These are phyloP conservation scores for Mellivora capensis DNA, from an alignment of 2,113 vertebrate species.

Conservation along the genomic window DNA sequence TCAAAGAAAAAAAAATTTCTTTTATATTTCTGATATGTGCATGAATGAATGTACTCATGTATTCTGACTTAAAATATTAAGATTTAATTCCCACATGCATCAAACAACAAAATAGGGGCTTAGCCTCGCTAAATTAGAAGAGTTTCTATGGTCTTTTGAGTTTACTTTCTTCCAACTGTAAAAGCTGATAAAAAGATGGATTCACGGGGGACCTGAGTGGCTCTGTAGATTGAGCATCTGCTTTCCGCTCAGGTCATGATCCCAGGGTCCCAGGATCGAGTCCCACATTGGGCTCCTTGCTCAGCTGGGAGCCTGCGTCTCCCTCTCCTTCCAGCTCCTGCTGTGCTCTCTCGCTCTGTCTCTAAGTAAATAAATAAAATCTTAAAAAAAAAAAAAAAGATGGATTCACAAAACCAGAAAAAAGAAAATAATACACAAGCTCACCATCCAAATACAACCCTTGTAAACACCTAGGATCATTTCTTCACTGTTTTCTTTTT, in stretches of 20 bases:
- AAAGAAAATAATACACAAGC: background rate
- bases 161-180: background rate
- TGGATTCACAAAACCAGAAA: background rate
- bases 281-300: too few species aligned
- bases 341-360: too few species aligned
- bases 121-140: background rate
- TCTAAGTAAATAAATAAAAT: too few species aligned
- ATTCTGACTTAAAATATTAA: constrained; percentile 7
- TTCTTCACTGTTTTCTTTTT: background rate
- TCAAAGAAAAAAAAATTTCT: background rate
- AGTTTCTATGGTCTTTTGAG: background rate
- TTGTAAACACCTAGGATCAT: background rate
- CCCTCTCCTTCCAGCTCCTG: too few species aligned
- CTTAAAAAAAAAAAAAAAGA: too few species aligned
- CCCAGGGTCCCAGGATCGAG: too few species aligned
- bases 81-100: background rate
- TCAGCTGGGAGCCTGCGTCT: too few species aligned
- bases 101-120: background rate
- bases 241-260: too few species aligned
- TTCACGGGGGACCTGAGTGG: too few species aligned
- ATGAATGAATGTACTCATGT: background rate
- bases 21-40: background rate
- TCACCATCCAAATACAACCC: background rate
- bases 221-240: too few species aligned
- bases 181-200: background rate